Percentiles rank a stretch among this genome's conserved stretches.
Conservation (phyloP, 2,888 invertebrate species). For the Eulithis prunata region DNA sequence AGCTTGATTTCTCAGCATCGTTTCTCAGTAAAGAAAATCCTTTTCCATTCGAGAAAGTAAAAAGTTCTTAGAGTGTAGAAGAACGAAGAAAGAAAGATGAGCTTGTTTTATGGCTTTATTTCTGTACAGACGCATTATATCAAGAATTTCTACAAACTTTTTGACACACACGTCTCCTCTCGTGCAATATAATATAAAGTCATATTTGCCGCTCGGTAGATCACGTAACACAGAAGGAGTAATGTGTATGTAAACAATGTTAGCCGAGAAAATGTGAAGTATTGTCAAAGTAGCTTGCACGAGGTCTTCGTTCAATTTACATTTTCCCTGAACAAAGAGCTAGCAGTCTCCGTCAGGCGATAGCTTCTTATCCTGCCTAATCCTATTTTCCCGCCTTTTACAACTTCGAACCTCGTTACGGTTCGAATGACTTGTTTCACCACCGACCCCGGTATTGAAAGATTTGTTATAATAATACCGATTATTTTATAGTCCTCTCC, state of each 20-base stretch:
- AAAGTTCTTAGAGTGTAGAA: conserved; percentile 2
- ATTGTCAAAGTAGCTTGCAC: conserved; percentile 40
- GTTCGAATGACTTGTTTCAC: conserved; percentile 47
- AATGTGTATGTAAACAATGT: conserved; percentile 43
- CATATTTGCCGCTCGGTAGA: conserved; percentile 38
- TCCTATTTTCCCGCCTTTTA: conserved; percentile 61
- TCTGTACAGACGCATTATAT: conserved; percentile 17
- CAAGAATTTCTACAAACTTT: conserved; percentile 23
- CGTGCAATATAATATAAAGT: conserved; percentile 33
- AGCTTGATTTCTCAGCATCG: conserved; percentile 2
- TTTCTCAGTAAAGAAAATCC: conserved; percentile 8
- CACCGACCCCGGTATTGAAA: conserved; percentile 44
- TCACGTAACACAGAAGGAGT: conserved; percentile 44
- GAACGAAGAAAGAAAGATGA: conserved; percentile 12
- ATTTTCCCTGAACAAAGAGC: conserved; percentile 58
- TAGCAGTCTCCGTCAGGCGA: conserved; percentile 52
- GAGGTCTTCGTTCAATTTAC: conserved; percentile 55
- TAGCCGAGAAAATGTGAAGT: conserved; percentile 42
- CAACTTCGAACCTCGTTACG: conserved; percentile 56
- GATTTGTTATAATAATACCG: conserved; percentile 36
- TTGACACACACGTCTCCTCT: conserved; percentile 25
- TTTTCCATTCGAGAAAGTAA: not conserved
- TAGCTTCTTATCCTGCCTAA: conserved; percentile 60
- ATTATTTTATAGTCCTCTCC: conserved; percentile 21
- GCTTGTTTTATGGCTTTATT: conserved; percentile 18